phyloP scores from a whole-genome alignment of 2,113 vertebrate genomes.

The Neomonachus schauinslandi region DNA sequence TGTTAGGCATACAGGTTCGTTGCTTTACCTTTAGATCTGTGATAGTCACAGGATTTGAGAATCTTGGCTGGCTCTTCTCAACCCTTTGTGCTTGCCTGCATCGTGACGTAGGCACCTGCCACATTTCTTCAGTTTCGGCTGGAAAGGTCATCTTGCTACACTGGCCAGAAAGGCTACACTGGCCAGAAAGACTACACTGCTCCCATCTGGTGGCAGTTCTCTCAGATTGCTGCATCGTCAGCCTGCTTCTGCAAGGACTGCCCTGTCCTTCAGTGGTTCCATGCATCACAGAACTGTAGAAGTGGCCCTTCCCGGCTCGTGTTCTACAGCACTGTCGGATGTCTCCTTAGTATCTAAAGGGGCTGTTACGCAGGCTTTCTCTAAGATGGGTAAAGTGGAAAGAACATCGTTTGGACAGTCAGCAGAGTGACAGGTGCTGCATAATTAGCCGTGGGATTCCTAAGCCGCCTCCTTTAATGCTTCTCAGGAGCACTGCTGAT shows the following conservation, averaged over 20 bases:
- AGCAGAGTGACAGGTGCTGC: not conserved
- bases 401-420: not conserved
- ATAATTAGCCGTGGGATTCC: not conserved
- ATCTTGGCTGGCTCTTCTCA: not conserved
- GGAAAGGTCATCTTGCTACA: conserved; percentile 24
- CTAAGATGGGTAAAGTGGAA: not conserved
- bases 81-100: not conserved
- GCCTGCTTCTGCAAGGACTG: not conserved
- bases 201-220: conserved; percentile 70
- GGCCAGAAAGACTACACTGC: not conserved
- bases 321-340: not conserved
- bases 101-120: not conserved
- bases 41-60: not conserved
- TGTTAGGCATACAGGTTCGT: not conserved
- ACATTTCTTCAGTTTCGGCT: not conserved
- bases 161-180: not conserved
- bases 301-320: not conserved
- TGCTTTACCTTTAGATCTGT: conserved; percentile 16
- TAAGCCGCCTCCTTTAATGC: not conserved
- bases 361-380: not conserved
- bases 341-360: not conserved
- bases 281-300: not conserved
- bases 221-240: not conserved
- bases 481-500: not conserved
- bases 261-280: not conserved